Evolutionary conservation across 2,888 invertebrate genomes (phyloP), one percentile per base, ranked within the genome.

Genomic region (Coleophora deauratella): DNA sequence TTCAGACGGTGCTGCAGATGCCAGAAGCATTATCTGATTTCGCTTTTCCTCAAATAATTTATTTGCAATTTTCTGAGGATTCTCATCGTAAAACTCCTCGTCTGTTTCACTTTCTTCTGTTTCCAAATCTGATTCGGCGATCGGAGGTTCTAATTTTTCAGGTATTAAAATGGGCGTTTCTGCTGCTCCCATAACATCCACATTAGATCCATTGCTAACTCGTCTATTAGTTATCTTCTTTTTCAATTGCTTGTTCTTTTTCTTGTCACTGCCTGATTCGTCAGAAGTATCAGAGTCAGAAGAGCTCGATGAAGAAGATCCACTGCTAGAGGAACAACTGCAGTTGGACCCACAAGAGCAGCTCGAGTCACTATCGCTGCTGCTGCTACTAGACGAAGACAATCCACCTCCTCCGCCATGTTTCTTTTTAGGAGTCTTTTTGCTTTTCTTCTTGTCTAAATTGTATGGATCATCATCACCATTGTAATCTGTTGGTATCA

Each of bases 61-160:
- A 50, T 88, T 91, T 1, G 92, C 93, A 45, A 92, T 70, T 57
- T 87, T 88, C 56, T 94, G 93, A 0, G 95, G 95, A 70, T 94
- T 89, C 57, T 93, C 89, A 64, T 95, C 95, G 65, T 95, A 95
- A 71, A 95, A 95, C 54, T 95, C 95, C 77, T 95, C 95, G 68
- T 95, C 95, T 0, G 94, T 94, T 49, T 93, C 93, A 37, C 93
- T 92, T 70, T 95, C 93, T 11, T 92, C 91, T 0, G 95, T 95
- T 54, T 95, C 94, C 38, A 95, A 85, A 73, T 96, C 95, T 0
- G 94, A 93, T 75, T 96, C 96, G 30, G 89, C 87, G 46, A 94
- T 90, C 1, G 90, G 79, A 1, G 89, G 87, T 54, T 92, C 91
- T 0, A 78, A 63, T 54, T 86, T 81, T 55, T 85, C 82, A 30